Evolutionary conservation across 2,888 invertebrate species (phyloP).

Genomic region (Hydriomena furcata): DNA sequence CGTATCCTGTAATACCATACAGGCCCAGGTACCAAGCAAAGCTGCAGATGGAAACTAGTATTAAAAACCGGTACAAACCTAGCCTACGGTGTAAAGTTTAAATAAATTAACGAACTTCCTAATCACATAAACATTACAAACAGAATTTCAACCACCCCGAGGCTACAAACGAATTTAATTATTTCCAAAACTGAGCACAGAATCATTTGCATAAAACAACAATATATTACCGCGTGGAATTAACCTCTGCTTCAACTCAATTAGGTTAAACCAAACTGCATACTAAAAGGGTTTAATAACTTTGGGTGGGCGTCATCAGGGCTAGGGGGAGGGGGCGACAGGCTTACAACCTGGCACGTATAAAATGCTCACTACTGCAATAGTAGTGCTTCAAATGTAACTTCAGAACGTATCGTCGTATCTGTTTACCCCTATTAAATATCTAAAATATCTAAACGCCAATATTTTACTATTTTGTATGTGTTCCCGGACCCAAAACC

Average conservation of each 20-base stretch:
- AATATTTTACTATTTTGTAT: too few relatives aligned
- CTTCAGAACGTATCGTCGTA: too few relatives aligned
- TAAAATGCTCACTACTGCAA: too few relatives aligned
- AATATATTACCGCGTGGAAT: slow-evolving; percentile 77
- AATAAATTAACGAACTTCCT: slow-evolving; percentile 57
- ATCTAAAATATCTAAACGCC: too few relatives aligned
- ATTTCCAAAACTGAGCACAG: slow-evolving; percentile 62
- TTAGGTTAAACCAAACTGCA: slow-evolving; percentile 70
- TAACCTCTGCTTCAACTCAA: slow-evolving; percentile 77
- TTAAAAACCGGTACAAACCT: slow-evolving; percentile 33
- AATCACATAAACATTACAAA: slow-evolving; percentile 72
- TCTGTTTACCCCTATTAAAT: too few relatives aligned
- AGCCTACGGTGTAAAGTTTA: slow-evolving; percentile 33
- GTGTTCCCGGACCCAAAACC: too few relatives aligned
- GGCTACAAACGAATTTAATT: slow-evolving; percentile 77
- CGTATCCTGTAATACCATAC: too few relatives aligned
- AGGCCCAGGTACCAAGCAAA: too few relatives aligned
- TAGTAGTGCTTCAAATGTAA: too few relatives aligned
- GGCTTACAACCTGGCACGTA: background rate
- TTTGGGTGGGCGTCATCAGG: slow-evolving; percentile 39
- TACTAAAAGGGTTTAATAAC: slow-evolving; percentile 80
- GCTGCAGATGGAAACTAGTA: too few relatives aligned
- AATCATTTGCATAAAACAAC: slow-evolving; percentile 79
- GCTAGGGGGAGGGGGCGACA: slow-evolving; percentile 14
- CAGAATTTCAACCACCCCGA: slow-evolving; percentile 58